phyloP scores from a whole-genome alignment of 2,888 invertebrate species.

The Tuta absoluta region DNA sequence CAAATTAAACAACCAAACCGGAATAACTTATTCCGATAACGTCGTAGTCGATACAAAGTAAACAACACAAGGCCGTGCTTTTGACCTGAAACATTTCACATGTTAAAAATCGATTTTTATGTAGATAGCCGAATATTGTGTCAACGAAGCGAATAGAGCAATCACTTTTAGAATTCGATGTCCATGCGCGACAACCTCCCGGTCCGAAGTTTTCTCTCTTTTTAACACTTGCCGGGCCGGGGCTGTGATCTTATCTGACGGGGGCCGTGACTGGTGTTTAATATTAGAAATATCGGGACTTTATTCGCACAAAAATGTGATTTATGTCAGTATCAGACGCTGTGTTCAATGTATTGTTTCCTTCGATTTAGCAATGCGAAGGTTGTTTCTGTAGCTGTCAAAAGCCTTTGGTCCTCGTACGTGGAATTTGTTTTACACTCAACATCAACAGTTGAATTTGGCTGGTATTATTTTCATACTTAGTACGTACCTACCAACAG shows the following conservation, averaged over 20 bases:
- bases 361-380: conserved; percentile 42
- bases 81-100: conserved; percentile 1
- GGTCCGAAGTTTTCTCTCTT: conserved; percentile 40
- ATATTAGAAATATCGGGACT: conserved; percentile 57
- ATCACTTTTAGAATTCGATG: conserved; percentile 12
- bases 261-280: conserved; percentile 55
- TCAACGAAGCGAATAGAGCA: conserved; percentile 5
- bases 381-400: conserved; percentile 65
- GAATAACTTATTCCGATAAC: background rate
- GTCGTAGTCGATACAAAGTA: background rate
- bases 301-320: conserved; percentile 62
- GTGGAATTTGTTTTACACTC: conserved; percentile 39
- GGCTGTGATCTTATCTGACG: conserved; percentile 50
- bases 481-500: no score
- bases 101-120: conserved; percentile 3
- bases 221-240: conserved; percentile 48
- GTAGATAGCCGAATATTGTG: conserved; percentile 2
- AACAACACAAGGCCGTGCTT: background rate
- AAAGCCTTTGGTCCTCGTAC: conserved; percentile 54
- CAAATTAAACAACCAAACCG: background rate
- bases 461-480: background rate
- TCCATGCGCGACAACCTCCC: conserved; percentile 20
- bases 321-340: conserved; percentile 63
- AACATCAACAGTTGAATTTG: background rate
- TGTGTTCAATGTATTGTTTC: conserved; percentile 69